Evolutionary conservation across 35 echinoderm and acorn worm genomes (phyloP).

Genomic region (Chiridota heheva): DNA sequence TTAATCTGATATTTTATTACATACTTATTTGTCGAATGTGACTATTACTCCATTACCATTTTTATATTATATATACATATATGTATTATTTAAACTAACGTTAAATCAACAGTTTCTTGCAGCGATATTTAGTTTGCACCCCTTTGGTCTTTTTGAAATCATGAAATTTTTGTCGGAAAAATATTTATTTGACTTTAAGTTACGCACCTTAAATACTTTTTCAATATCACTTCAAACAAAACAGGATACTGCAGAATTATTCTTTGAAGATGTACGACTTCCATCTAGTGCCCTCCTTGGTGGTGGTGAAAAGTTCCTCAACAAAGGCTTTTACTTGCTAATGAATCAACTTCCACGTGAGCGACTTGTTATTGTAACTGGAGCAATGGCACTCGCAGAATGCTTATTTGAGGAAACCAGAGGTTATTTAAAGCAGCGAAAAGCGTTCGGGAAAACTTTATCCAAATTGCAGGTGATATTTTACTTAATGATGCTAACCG

Average conservation of each 20-base stretch:
- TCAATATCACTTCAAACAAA: background rate
- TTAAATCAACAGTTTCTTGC: too few species aligned
- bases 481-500: background rate
- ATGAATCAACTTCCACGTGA: conserved; percentile 70
- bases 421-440: conserved; percentile 55
- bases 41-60: too few species aligned
- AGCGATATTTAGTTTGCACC: too few species aligned
- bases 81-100: too few species aligned
- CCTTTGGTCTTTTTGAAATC: too few species aligned
- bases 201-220: too few species aligned
- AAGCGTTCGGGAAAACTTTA: conserved; percentile 66
- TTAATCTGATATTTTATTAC: too few species aligned
- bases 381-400: conserved; percentile 22
- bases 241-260: conserved; percentile 62
- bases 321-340: conserved; percentile 60
- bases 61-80: too few species aligned
- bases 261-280: conserved; percentile 72
- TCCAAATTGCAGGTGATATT: conserved; percentile 51
- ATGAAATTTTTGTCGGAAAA: too few species aligned
- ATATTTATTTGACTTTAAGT: too few species aligned
- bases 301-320: too few species aligned
- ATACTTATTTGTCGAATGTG: too few species aligned
- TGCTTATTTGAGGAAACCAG: conserved; percentile 66
- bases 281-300: conserved; percentile 53
- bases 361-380: conserved; percentile 27